Evolutionary conservation across 2,113 vertebrate genomes (phyloP).

Genomic region (Rutilus rutilus): DNA sequence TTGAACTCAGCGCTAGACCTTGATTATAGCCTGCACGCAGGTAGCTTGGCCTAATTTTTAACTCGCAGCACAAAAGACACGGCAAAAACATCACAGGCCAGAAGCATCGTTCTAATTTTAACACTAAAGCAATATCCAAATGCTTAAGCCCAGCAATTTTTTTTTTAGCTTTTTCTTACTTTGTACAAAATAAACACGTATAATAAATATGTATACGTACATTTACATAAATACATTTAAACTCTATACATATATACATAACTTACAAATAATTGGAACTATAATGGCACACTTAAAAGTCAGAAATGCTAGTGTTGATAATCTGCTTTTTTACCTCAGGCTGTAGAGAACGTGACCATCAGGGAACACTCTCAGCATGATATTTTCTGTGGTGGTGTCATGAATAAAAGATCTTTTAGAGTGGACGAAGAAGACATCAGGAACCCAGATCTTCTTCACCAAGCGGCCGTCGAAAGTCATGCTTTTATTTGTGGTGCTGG

Average conservation of each 20-base stretch:
- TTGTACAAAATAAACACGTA: constrained; percentile 7
- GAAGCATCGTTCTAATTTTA: constrained; percentile 50
- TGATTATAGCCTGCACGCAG: constrained; percentile 3
- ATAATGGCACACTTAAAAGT: constrained; percentile 13
- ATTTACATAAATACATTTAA: constrained; percentile 10
- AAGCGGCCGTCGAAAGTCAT: constrained; percentile 95
- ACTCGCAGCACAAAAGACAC: constrained; percentile 23
- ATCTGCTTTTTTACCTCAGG: constrained; percentile 80
- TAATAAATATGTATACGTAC: constrained; percentile 3
- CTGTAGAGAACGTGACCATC: constrained; percentile 96
- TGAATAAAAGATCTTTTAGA: constrained; percentile 96
- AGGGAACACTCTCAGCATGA: constrained; percentile 94
- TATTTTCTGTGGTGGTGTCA: constrained; percentile 93
- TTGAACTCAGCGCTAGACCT: constrained; percentile 38
- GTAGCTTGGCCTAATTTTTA: constrained; percentile 46
- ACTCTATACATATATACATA: constrained; percentile 11
- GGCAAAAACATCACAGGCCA: constrained; percentile 39
- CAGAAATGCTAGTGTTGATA: constrained; percentile 13
- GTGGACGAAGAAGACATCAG: constrained; percentile 96
- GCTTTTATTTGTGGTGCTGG: constrained; percentile 91
- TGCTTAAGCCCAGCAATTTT: constrained; percentile 8
- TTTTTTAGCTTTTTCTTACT: not conserved
- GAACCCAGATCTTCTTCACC: constrained; percentile 98
- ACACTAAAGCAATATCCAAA: constrained; percentile 46
- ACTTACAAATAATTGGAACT: constrained; percentile 5